Evolutionary conservation across 2,797 vertebrate species (phyloP), one percentile per base, ranked within the genome.

Genomic region (Perodicticus potto): DNA sequence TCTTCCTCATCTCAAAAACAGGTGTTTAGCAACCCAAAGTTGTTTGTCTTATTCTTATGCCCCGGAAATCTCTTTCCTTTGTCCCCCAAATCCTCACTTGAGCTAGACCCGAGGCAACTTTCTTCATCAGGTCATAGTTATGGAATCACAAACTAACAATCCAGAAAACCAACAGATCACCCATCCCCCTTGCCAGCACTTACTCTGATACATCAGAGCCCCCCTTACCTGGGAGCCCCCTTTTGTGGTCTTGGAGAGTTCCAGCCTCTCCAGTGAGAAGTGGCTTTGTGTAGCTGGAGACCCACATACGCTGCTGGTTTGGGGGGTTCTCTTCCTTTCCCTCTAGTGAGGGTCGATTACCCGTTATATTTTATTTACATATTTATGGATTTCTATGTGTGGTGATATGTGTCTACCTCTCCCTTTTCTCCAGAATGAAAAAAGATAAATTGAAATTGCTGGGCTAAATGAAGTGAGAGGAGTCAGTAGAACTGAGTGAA

Each of bases 291-390:
- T 9, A 23, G 59, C 34, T 69, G 29, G 37, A 53, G 76, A 72
- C 1, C 2, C 11, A 22, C 23, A 34, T 32, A 2, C 0, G 0
- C 59, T 32, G 94, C 83, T 80, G 86, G 77, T 86, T 65, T 73
- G 20, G 83, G 88, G 86, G 40, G 53, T 69, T 69, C n/a, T 59
- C 57, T 86, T 40, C 43, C 63, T 45, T 81, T 89, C 72, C 81
- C 57, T 91, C 67, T 63, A 53, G 83, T 49, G 81, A 94, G 65
- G 63, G 76, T 59, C 93, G 96, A 93, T 88, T 93, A 57, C 85
- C 76, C 2, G 1, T 95, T 89, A n/a, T 85, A 65, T 95, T 95
- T 93, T 96, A 97, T 96, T 98, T 96, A 95, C 93, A 90, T 96
- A 96, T 92, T 91, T 96, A 93, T 91, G 93, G 76, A 17, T 93